Conservation (phyloP, 2,113 vertebrate species). For the Asarcornis scutulata region DNA sequence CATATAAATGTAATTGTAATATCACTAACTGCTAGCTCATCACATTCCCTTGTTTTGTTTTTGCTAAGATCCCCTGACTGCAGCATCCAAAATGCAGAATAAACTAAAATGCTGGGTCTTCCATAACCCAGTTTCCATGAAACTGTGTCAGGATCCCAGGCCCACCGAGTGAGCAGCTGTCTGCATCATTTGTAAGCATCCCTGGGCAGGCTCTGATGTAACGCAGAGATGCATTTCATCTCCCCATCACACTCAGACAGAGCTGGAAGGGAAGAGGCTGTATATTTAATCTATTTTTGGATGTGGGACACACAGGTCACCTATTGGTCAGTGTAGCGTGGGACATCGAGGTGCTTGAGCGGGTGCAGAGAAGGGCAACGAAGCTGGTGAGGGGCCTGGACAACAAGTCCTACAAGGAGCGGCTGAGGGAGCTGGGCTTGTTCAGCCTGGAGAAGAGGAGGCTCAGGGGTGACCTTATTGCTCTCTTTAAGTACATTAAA, state of each 20-base stretch:
- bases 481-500: no score
- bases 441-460: no score
- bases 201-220: background rate
- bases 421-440: no score
- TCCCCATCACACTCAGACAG: background rate
- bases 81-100: background rate
- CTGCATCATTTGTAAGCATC: background rate
- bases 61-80: background rate
- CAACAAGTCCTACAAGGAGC: no score
- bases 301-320: background rate
- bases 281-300: background rate
- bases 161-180: background rate
- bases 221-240: background rate
- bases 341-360: no score
- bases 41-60: fast-evolving
- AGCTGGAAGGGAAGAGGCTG: background rate
- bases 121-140: background rate
- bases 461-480: no score
- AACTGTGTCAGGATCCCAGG: background rate
- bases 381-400: no score
- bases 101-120: background rate
- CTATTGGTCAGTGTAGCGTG: background rate
- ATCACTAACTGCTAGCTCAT: background rate
- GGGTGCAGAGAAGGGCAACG: no score
- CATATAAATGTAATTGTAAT: background rate